Conservation (phyloP, 2,113 vertebrate genomes). For the Centropristis striata region DNA sequence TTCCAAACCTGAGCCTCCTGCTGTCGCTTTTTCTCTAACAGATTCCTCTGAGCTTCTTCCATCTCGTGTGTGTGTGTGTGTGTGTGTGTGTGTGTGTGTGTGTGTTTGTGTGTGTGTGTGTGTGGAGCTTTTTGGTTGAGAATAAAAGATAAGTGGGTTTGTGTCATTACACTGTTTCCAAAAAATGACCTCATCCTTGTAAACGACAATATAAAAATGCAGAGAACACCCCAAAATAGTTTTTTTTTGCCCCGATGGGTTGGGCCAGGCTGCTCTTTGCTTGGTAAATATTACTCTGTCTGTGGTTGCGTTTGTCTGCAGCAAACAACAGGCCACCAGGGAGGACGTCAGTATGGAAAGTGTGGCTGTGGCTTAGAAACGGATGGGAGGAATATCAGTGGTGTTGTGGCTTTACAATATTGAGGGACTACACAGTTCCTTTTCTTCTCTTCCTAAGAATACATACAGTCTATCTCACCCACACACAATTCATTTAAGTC, state of each 20-base stretch:
- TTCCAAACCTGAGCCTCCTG: slow-evolving; percentile 47
- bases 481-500: slow-evolving; percentile 30
- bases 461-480: slow-evolving; percentile 3
- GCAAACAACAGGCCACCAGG: slow-evolving; percentile 70
- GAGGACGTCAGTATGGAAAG: slow-evolving; percentile 66
- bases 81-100: slow-evolving; percentile 5
- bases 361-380: slow-evolving; percentile 39
- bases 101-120: slow-evolving; percentile 1
- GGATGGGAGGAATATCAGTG: slow-evolving; percentile 34
- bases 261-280: slow-evolving; percentile 36
- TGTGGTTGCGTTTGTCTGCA: slow-evolving; percentile 61
- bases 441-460: neutral
- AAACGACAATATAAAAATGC: slow-evolving; percentile 56
- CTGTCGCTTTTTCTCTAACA: slow-evolving; percentile 34
- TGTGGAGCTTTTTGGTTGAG: slow-evolving; percentile 18
- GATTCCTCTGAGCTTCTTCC: slow-evolving; percentile 14
- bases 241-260: slow-evolving; percentile 4
- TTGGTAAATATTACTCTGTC: slow-evolving; percentile 66
- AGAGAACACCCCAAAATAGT: slow-evolving; percentile 30
- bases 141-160: slow-evolving; percentile 52
- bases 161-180: slow-evolving; percentile 44
- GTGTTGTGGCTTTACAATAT: slow-evolving; percentile 56
- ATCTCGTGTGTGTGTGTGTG: slow-evolving; percentile 4
- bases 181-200: slow-evolving; percentile 63
- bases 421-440: slow-evolving; percentile 5